phyloP scores from a whole-genome alignment of 2,113 vertebrate genomes.

The Montifringilla adamsi region DNA sequence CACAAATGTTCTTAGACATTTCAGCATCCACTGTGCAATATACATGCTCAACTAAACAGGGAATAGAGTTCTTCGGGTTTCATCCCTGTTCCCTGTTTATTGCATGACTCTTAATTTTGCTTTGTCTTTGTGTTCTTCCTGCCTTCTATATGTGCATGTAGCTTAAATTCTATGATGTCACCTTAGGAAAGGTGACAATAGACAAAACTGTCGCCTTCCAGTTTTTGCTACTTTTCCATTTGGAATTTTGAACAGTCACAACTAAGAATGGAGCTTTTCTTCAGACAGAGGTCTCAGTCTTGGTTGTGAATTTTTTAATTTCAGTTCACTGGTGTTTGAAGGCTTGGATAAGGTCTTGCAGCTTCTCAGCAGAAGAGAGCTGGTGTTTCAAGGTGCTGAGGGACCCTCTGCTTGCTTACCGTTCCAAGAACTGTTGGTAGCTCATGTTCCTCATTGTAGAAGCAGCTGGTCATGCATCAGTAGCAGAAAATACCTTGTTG shows the following conservation, averaged over 20 bases:
- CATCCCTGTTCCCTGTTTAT: neutral
- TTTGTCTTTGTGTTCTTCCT: neutral
- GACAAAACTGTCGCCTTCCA: neutral
- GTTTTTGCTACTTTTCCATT: neutral
- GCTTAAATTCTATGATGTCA: neutral
- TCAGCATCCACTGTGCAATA: neutral
- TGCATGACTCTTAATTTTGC: neutral
- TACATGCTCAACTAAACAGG: neutral
- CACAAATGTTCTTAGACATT: neutral
- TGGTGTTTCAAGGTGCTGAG: neutral
- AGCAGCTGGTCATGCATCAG: neutral
- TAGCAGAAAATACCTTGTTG: neutral
- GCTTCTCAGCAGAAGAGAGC: neutral
- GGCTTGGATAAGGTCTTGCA: neutral
- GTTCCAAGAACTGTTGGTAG: neutral
- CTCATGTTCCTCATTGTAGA: neutral
- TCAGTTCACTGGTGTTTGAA: neutral
- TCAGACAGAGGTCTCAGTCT: neutral
- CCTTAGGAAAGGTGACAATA: neutral
- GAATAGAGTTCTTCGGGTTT: neutral
- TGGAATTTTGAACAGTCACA: neutral
- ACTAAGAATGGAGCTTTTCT: neutral
- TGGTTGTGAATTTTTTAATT: neutral
- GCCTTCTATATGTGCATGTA: fast-evolving
- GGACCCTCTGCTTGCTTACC: neutral